Conservation (phyloP, 2,797 vertebrate genomes). For the Xiphophorus birchmanni region DNA sequence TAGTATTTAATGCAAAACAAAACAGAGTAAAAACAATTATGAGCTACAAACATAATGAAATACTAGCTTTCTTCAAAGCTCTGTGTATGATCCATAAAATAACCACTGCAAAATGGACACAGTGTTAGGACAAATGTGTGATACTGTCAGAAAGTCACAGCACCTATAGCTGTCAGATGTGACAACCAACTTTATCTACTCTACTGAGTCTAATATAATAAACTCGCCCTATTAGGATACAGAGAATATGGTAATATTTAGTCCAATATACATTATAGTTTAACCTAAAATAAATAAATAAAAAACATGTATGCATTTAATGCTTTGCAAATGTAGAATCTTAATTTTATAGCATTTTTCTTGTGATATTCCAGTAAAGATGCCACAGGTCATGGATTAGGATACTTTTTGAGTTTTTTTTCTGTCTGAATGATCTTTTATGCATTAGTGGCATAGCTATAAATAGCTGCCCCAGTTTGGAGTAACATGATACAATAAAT, state of each 20-base stretch:
- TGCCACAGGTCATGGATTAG: slow-evolving; percentile 2
- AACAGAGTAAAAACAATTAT: background rate
- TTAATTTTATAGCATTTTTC: background rate
- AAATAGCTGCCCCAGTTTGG: slow-evolving; percentile 74
- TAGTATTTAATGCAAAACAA: background rate
- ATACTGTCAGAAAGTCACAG: background rate
- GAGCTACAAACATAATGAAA: background rate
- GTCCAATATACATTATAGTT: background rate
- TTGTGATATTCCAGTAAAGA: slow-evolving; percentile 7
- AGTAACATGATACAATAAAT: slow-evolving; percentile 62
- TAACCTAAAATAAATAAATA: background rate
- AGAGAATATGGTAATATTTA: background rate
- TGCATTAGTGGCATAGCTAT: slow-evolving; percentile 65
- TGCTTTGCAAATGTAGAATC: background rate
- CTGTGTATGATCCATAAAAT: background rate
- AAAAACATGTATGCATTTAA: background rate
- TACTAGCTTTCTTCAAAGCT: background rate
- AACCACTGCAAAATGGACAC: background rate
- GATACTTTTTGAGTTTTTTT: slow-evolving; percentile 21
- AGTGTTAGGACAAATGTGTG: background rate
- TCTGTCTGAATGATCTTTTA: slow-evolving; percentile 62
- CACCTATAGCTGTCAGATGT: background rate
- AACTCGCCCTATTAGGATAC: background rate
- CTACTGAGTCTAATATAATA: background rate
- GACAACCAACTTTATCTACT: background rate